phyloP scores from a whole-genome alignment of 1,140 invertebrate genomes.

The Platorchestia sp. region DNA sequence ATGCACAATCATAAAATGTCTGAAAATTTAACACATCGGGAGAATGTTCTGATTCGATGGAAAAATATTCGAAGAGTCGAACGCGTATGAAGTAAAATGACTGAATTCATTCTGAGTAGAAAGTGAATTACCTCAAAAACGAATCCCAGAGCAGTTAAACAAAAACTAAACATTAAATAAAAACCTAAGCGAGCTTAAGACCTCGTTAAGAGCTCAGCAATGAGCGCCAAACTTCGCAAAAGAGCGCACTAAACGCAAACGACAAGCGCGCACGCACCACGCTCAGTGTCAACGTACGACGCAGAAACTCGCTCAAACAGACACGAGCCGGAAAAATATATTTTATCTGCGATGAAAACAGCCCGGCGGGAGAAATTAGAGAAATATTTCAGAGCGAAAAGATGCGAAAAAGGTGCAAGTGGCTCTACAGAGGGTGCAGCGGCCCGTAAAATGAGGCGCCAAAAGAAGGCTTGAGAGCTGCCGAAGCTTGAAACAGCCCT shows the following conservation, averaged over 20 bases:
- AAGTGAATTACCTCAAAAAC: neutral
- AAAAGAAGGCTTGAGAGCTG: conserved; percentile 23
- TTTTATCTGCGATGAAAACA: neutral
- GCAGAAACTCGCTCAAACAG: neutral
- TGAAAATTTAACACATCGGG: neutral
- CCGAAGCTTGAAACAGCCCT: conserved; percentile 15
- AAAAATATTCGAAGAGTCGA: neutral
- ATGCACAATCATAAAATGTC: neutral
- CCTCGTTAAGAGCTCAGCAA: neutral
- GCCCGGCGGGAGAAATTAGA: neutral
- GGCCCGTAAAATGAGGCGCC: conserved; percentile 14
- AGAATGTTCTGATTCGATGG: neutral
- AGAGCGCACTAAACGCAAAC: neutral
- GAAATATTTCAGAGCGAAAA: neutral
- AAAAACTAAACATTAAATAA: neutral
- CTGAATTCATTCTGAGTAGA: neutral
- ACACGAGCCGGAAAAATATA: neutral
- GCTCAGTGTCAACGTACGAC: neutral
- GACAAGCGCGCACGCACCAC: neutral
- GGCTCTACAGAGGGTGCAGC: neutral
- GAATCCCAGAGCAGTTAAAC: neutral
- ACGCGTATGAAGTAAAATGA: neutral
- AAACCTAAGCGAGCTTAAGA: neutral
- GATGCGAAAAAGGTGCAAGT: neutral
- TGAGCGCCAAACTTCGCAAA: neutral